A percentile compares a stretch with the other conserved stretches of the same genome.
Conservation (phyloP, 2,113 vertebrate species). For the Crotalus viridis region DNA sequence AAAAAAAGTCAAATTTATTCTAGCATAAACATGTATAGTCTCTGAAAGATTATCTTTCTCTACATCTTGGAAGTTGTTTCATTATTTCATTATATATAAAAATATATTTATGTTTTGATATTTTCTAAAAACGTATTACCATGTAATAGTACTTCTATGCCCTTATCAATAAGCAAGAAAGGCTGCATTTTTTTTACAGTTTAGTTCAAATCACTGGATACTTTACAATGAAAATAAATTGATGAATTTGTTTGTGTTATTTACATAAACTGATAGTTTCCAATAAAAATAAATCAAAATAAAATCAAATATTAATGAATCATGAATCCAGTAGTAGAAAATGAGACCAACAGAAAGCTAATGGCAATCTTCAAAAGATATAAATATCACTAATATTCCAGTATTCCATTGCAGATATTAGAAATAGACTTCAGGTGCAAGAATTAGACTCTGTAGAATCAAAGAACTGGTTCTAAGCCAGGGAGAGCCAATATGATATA, state of each 20-base stretch:
- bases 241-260: neutral
- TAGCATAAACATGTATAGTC: neutral
- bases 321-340: neutral
- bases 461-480: neutral
- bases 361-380: neutral
- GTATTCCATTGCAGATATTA: neutral
- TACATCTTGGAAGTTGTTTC: neutral
- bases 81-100: neutral
- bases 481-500: neutral
- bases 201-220: neutral
- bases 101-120: neutral
- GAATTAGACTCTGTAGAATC: neutral
- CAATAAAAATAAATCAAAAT: neutral
- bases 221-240: neutral
- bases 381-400: neutral
- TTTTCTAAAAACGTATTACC: neutral
- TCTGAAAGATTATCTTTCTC: neutral
- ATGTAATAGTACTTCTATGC: neutral
- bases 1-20: neutral
- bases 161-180: neutral
- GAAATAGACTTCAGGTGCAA: slow-evolving; percentile 6
- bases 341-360: neutral
- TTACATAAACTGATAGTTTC: neutral
- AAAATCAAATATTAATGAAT: neutral
- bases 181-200: neutral